Percentiles rank a stretch among this genome's conserved stretches.
Evolutionary conservation across 2,113 vertebrate species (phyloP).

Genomic region (Ibidorhyncha struthersii): DNA sequence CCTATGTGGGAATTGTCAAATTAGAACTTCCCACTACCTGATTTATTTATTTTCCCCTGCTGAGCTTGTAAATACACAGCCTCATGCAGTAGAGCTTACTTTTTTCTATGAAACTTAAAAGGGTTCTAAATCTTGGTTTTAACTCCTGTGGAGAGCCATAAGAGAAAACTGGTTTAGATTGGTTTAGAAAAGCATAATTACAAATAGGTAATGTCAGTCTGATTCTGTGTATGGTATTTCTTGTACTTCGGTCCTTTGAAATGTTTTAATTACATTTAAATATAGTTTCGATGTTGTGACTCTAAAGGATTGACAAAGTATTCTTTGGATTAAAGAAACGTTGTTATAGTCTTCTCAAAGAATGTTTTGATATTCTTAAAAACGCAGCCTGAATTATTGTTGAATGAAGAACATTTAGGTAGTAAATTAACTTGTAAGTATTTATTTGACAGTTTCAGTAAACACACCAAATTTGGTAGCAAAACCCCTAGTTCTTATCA

Average conservation of each 20-base stretch:
- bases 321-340: not conserved
- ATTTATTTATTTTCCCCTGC: not conserved
- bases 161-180: not conserved
- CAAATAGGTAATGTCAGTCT: not conserved
- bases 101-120: not conserved
- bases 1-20: not conserved
- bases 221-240: not conserved
- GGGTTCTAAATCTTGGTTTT: not conserved
- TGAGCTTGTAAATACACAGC: not conserved
- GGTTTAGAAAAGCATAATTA: not conserved
- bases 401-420: not conserved
- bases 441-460: not conserved
- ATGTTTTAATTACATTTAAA: not conserved
- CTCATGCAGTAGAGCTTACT: not conserved
- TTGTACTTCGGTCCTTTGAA: not conserved
- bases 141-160: not conserved
- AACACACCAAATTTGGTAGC: not conserved
- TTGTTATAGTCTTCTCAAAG: not conserved
- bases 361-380: not conserved
- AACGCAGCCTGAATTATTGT: not conserved
- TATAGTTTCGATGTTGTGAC: not conserved
- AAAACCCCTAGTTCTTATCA: not conserved
- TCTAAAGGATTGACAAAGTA: not conserved
- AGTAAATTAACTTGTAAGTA: not conserved
- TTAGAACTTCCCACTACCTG: not conserved